Evolutionary conservation across 2,113 vertebrate species (phyloP).

Genomic region (Ancistrus triradiatus): DNA sequence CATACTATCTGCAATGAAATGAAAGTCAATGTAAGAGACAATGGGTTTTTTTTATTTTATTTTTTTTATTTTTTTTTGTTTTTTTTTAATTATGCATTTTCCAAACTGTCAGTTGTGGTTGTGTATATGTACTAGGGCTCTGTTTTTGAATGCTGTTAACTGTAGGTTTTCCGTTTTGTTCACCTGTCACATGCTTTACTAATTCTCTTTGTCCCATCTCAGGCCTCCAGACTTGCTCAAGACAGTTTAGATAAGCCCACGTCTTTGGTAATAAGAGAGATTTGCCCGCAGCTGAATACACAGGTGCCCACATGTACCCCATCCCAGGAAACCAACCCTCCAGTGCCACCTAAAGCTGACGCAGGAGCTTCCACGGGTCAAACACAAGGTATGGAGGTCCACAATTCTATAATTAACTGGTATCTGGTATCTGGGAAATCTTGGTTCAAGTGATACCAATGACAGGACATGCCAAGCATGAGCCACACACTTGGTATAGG

Average conservation of each 20-base stretch:
- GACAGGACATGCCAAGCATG: too few species aligned
- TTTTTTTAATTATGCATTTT: too few species aligned
- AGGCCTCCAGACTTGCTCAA: constrained; percentile 66
- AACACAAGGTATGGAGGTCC: constrained; percentile 57
- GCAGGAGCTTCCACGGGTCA: constrained; percentile 54
- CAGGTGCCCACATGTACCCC: constrained; percentile 54
- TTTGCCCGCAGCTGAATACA: constrained; percentile 49
- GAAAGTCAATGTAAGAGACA: too few species aligned
- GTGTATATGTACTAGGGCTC: too few species aligned
- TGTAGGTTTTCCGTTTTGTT: not conserved
- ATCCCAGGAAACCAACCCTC: constrained; percentile 60
- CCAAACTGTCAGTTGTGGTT: too few species aligned
- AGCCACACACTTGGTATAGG: too few species aligned
- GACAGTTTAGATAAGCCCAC: constrained; percentile 75
- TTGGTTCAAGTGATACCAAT: too few species aligned
- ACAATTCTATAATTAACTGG: not conserved
- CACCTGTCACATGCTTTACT: not conserved
- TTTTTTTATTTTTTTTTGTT: too few species aligned
- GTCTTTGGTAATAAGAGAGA: constrained; percentile 68
- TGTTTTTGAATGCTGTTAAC: too few species aligned
- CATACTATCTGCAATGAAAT: too few species aligned
- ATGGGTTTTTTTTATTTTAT: too few species aligned
- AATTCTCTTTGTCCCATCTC: not conserved
- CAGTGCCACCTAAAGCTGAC: constrained; percentile 64
- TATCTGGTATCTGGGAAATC: too few species aligned